Base-by-base conservation (phyloP, 92 coral and sea anemone species). In the Parazoanthus swiftii region DNA sequence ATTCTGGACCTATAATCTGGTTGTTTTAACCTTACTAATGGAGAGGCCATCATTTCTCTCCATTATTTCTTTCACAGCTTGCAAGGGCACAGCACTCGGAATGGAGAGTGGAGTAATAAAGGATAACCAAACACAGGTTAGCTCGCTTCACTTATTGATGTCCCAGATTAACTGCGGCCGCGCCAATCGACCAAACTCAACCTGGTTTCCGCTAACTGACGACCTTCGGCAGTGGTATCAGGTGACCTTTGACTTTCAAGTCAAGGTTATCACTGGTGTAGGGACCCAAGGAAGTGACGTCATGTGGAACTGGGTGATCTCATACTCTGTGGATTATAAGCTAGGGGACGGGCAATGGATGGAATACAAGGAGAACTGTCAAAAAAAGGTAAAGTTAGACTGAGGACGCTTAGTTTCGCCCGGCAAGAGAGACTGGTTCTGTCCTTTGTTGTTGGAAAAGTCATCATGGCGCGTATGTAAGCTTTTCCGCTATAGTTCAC, bases 241-340 rank as follows among this genome's bases (percentile, higher is more conserved):
- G 39, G 90, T 94, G 65, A 78, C 80, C 91, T 89, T 94, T 85
- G 83, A 70, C 1, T 92, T 95, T 39, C 74, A 92, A n/a, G 89
- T 86, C 18, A 93, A 94, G 51, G 81, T 84, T 3, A 89, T 94
- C 2, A 91, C 94, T 23, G 81, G 75, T 3, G 87, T 94, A 74
- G 98, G 94, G 38, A 94, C 95, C 8, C 98, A 94, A 77, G 98
- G 98, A 8, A 77, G 77, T 73, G 95, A 93, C 35, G 81, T 74
- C 2, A 58, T 74, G 8, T 89, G 89, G 79, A 90, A 95, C 87
- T 94, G 66, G 86, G 91, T 90, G 13, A 42, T 23, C 33, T 85
- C 86, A 86, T 91, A 25, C 77, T 73, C n/a, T 74, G 75, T 82
- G 58, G 63, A 23, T 48, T 90, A 79, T 50, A 67, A 46, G 65